Evolutionary conservation across 2,888 invertebrate species (phyloP).

Genomic region (Calameuta idolon): DNA sequence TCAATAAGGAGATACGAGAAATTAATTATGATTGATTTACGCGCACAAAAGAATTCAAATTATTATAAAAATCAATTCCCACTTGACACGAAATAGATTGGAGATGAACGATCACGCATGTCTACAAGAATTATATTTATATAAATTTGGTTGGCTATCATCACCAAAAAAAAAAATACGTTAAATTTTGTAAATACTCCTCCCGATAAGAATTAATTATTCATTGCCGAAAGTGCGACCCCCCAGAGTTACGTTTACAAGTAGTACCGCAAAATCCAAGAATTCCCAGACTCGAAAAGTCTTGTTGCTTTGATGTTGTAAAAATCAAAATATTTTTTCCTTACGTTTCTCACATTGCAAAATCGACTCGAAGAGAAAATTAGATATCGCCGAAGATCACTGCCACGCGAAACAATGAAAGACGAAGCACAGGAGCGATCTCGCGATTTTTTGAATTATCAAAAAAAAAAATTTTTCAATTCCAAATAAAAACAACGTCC

Average conservation of each 20-base stretch:
- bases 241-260: slow-evolving; percentile 20
- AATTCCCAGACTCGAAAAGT: not conserved
- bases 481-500: not conserved
- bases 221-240: slow-evolving; percentile 49
- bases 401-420: not conserved
- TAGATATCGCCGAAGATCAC: not conserved
- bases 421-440: not conserved
- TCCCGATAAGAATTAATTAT: slow-evolving; percentile 50
- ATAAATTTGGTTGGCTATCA: not conserved
- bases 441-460: not conserved
- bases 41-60: not conserved
- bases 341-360: not conserved
- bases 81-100: not conserved
- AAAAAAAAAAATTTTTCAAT: not conserved
- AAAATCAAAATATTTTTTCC: not conserved
- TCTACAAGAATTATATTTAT: not conserved
- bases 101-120: not conserved
- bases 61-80: not conserved
- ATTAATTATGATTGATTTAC: not conserved
- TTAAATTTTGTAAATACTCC: slow-evolving; percentile 41
- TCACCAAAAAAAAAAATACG: not conserved
- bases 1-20: not conserved
- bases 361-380: not conserved
- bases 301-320: accelerated
- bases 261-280: not conserved